Evolutionary conservation across 2,888 invertebrate genomes (phyloP), one percentile per base, ranked within the genome.

Genomic region (Eueremaeus valkanovi): DNA sequence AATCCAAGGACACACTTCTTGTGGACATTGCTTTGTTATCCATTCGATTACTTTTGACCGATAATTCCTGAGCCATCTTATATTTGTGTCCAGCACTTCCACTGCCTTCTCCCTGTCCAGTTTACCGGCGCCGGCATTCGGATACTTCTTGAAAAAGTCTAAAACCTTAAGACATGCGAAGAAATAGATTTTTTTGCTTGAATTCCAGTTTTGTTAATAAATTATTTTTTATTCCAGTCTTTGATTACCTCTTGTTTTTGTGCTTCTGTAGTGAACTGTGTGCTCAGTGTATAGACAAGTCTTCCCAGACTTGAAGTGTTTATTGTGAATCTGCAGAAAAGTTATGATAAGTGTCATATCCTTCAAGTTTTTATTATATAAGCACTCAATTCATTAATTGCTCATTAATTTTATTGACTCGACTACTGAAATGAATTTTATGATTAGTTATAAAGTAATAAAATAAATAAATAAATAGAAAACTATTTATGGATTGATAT

Each of bases 71-170:
- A 90, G 82, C 95, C 95, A 95, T 75, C 88, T 87, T 16, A 95
- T 92, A 81, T 94, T 95, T 81, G 88, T 87, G 45, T 74, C 85
- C 0, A 94, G 90, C 0, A 86, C 89, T 83, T 92, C 93, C 0
- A 92, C 82, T 0, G 95, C 92, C 79, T 89, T 88, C 24, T 86
- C 85, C 49, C 95, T 86, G 0, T 89, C 88, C 11, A 88, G 83
- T 40, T 87, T 89, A 0, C 95, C 94, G 0, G 92, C 92, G 51
- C 74, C 74, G 1, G 74, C 66, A 0, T 93, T 89, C 0, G 94
- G 92, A 83, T 93, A 89, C 80, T 88, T 86, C 0, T 83, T 84
- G 82, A 93, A 94, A 84, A 95, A 93, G 0, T 84, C 83, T 80
- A 89, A 85, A 86, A 93, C 90, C 91, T 91, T 40, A 11, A 5